A percentile compares a stretch with the other conserved stretches of the same genome.
These are phyloP conservation scores for Chloropsis cyanopogon DNA, from an alignment of 2,113 vertebrate genomes.

Conservation along the genomic window DNA sequence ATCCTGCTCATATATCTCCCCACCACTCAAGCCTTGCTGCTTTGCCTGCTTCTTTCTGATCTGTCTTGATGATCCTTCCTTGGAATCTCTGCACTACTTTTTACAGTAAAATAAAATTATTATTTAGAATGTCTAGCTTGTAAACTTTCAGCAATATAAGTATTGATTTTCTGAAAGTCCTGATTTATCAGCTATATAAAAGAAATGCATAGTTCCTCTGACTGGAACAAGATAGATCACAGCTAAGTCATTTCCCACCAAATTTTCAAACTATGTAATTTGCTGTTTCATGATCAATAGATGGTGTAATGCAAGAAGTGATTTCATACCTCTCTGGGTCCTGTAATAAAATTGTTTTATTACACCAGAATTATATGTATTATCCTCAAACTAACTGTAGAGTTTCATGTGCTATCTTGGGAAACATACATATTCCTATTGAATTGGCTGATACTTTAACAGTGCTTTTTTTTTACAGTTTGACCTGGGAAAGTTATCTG, in stretches of 20 bases:
- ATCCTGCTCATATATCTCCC: not conserved
- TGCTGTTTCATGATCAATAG: conserved; percentile 8
- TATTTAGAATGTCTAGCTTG: not conserved
- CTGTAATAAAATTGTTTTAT: conserved; percentile 28
- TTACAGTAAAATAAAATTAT: not conserved
- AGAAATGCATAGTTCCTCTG: not conserved
- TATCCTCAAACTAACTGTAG: not conserved
- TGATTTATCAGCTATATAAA: not conserved
- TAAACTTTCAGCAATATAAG: not conserved
- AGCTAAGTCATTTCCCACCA: not conserved
- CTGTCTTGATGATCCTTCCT: not conserved
- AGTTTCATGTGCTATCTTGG: not conserved
- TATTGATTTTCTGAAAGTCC: not conserved
- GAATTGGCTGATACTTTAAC: not conserved
- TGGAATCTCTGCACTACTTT: not conserved
- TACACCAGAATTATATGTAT: not conserved
- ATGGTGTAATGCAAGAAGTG: conserved; percentile 5
- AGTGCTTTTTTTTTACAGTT: not conserved
- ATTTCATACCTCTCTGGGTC: not conserved
- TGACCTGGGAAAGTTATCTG: not conserved
- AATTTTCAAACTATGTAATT: conserved; percentile 5
- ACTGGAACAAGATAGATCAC: not conserved
- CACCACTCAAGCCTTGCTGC: fast-evolving
- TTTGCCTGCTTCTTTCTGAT: not conserved
- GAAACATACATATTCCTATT: not conserved